Evolutionary conservation across 1,140 invertebrate genomes (phyloP), one percentile per base, ranked within the genome.

Genomic region (Drosophila cardini): DNA sequence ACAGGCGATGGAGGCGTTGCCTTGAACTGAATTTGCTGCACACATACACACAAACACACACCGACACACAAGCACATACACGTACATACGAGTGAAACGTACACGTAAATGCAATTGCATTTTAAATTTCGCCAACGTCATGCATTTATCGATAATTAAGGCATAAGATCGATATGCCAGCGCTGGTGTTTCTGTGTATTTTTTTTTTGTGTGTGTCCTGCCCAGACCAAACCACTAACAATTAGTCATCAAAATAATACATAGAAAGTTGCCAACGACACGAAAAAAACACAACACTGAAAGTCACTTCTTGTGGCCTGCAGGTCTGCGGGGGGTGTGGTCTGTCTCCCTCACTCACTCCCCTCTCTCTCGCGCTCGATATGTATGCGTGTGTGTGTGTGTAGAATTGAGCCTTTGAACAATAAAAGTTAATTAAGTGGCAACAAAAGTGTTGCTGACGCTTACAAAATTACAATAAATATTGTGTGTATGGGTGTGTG

Each of bases 391-490:
- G 38, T 40, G 38, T 56, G 45, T 45, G 16, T 26, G 30, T 5
- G 42, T 16, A 4, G 11, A 8, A n/a, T 34, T 56, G 15, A 10
- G 21, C 46, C 53, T 53, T 76, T 68, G 61, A 74, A 84, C 79
- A 89, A 89, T 87, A 79, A 70, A 72, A 89, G 56, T 83, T 87
- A 67, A 83, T 85, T 85, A 78, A 78, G 76, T 57, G 62, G 21
- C 67, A 52, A 52, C 43, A 50, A 71, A 65, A 60, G 58, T 62
- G 57, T 50, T 68, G 30, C 52, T 43, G 40, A 26, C 26, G 71
- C 71, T 73, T 74, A 74, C 67, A 74, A 70, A 74, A 74, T 56
- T 56, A 26, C 42, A 62, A 58, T 45, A 74, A 60, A 68, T 40
- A 72, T 15, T 36, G 32, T 34, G 40, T 32, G 42, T 15, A 21